phyloP scores from a whole-genome alignment of 2,888 invertebrate genomes.

The Drosophila emarginata region DNA sequence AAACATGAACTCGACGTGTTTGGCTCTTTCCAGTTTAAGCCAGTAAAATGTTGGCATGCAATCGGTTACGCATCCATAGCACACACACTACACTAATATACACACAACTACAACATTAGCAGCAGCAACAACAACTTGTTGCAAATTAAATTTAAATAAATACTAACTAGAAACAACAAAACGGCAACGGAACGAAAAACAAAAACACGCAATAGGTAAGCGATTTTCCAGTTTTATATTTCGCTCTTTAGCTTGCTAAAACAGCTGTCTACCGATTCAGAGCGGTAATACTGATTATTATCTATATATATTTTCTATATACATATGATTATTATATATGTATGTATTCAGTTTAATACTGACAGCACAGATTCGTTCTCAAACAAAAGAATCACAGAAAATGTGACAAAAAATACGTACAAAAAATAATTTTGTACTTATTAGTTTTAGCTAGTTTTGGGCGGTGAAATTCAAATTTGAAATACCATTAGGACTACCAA shows the following conservation, averaged over 20 bases:
- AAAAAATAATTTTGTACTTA: background rate
- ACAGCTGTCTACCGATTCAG: conserved; percentile 54
- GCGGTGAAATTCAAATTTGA: background rate
- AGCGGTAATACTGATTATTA: conserved; percentile 43
- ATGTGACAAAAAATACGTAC: background rate
- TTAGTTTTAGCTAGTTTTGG: background rate
- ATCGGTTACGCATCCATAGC: conserved; percentile 30
- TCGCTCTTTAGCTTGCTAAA: conserved; percentile 23
- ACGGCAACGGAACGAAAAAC: background rate
- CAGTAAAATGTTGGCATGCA: conserved; percentile 49
- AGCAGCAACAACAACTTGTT: conserved; percentile 23
- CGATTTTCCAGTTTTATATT: conserved; percentile 44
- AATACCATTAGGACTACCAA: background rate
- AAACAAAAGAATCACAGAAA: conserved; percentile 3
- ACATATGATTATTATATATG: background rate
- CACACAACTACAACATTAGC: conserved; percentile 13
- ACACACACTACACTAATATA: conserved; percentile 29
- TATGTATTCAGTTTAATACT: background rate
- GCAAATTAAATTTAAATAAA: conserved; percentile 57
- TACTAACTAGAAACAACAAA: conserved; percentile 28
- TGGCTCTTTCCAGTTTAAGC: conserved; percentile 60
- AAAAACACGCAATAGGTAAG: conserved; percentile 24
- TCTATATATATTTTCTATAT: conserved; percentile 10
- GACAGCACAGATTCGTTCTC: background rate
- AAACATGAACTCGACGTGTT: conserved; percentile 48